These are phyloP conservation scores for Bos taurus DNA, from an alignment of 2,113 vertebrate species.

Conservation along the genomic window DNA sequence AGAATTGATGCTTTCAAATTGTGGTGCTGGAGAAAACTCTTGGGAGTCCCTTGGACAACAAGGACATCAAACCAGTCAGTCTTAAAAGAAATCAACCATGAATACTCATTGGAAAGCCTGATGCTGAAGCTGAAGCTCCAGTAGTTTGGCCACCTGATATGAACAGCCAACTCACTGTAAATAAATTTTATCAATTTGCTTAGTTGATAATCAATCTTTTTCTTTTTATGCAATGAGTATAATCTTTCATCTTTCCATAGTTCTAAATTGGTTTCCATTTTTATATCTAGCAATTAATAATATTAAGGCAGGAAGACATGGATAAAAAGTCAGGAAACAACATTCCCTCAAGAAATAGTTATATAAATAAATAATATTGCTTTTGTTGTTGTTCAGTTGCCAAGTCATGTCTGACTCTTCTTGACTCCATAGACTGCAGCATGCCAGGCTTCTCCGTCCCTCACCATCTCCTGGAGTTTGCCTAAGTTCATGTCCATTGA, in stretches of 20 bases:
- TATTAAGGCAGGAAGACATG: background rate
- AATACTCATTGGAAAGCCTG: background rate
- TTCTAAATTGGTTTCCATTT: background rate
- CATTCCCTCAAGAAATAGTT: background rate
- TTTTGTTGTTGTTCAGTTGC: background rate
- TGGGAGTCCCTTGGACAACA: background rate
- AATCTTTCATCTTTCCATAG: background rate
- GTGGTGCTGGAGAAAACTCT: background rate
- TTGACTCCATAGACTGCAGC: background rate
- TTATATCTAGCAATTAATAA: background rate
- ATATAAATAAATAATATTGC: background rate
- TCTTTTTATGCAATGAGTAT: background rate
- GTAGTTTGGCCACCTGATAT: background rate
- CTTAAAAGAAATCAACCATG: background rate
- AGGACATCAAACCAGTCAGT: background rate
- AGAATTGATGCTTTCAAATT: background rate
- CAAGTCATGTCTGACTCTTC: background rate
- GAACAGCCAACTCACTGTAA: background rate
- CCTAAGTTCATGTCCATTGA: background rate
- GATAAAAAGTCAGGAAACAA: background rate
- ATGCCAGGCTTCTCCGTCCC: background rate
- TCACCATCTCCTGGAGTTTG: background rate
- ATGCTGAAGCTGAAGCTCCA: background rate
- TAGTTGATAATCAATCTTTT: background rate
- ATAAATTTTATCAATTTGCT: background rate